Base-by-base conservation (phyloP, 2,888 invertebrate species). In the Drosophila testacea region DNA sequence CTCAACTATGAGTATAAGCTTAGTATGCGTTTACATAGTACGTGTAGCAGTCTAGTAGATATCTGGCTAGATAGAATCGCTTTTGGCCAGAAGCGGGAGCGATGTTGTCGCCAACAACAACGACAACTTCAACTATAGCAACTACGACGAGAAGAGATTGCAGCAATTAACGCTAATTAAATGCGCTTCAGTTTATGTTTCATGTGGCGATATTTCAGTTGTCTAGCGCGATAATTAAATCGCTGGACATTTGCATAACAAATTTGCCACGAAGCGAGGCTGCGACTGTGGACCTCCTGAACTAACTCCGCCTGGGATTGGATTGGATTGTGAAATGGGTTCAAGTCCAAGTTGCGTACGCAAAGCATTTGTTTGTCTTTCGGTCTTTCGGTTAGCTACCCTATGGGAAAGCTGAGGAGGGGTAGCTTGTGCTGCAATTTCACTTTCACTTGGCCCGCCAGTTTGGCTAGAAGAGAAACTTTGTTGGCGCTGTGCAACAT, bases 91-190 rank as follows among this genome's bases (percentile, higher is more conserved):
- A 16, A 39, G 39, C 27, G 10, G 32, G 6, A 13, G 32, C 10
- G 34, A 44, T 41, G 22, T 34, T 38, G 50, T 34, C 50, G 42
- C 39, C 54, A 54, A 13, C 32, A 48, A 34, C 32, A 27, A 34
- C 55, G 11, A 4, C 41, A 41, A n/a, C 13, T 34, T 2, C 41
- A 41, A n/a, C 13, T 34, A 42, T n/a, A 71, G 72, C 77, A 70
- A 69, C 69, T 44, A 77, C 69, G 42, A 51, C 63, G 60, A 69
- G 69, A 69, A 85, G 83, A 81, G 83, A 84, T 84, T 84, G 83
- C 83, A 63, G 79, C 87, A 91, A 91, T 91, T 91, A 91, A 90
- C 88, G 83, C 90, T 90, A 91, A 91, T 90, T 90, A 90, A 91
- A 87, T 84, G 79, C 83, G 81, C 86, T 81, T 83, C 84, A 80